Percentiles rank a stretch among this genome's conserved stretches.
These are phyloP conservation scores for Epinotia demarniana DNA, from an alignment of 2,888 invertebrate genomes.

Conservation along the genomic window DNA sequence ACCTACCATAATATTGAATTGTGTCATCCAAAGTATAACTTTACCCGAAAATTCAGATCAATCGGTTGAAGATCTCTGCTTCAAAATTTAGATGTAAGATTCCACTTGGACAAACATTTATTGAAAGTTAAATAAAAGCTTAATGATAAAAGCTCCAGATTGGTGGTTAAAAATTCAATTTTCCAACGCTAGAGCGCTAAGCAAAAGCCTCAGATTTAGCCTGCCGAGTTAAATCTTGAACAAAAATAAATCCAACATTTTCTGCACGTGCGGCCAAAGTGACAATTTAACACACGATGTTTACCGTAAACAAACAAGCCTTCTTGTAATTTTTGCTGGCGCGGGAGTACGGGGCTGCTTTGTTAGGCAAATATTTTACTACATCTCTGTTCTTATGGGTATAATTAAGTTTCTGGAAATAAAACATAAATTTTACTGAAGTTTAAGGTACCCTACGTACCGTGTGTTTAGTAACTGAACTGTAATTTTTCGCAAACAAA, in stretches of 20 bases:
- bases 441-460: no score
- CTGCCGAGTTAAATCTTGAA: conserved; percentile 1
- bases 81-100: no score
- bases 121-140: no score
- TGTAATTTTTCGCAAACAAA: no score
- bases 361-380: conserved; percentile 23
- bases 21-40: no score
- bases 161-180: background rate
- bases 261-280: conserved; percentile 30
- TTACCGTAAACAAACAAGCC: conserved; percentile 14
- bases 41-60: no score
- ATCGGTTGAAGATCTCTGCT: no score
- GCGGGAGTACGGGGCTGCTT: background rate
- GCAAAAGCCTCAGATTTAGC: background rate
- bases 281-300: conserved; percentile 40
- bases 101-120: no score
- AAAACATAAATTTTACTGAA: no score
- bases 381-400: background rate
- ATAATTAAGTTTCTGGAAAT: background rate
- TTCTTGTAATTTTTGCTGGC: conserved; percentile 11
- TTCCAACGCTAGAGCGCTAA: background rate
- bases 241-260: conserved; percentile 25
- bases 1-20: no score
- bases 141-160: no score
- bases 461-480: no score